phyloP scores from a whole-genome alignment of 37 sponge, comb jelly and placozoan species.

The Eunapius fragilis region DNA sequence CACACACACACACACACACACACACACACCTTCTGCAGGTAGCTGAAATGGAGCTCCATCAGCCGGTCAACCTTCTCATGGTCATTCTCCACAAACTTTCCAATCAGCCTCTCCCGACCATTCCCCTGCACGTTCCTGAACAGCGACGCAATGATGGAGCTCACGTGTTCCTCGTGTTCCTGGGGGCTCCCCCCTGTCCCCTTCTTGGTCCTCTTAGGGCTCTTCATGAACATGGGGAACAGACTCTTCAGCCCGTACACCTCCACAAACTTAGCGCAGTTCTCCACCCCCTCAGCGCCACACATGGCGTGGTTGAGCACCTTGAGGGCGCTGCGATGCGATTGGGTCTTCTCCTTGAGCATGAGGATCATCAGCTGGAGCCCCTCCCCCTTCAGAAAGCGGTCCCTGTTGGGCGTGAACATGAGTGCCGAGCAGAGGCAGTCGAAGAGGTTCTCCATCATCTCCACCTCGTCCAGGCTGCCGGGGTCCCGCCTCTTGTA shows the following conservation, averaged over 20 bases:
- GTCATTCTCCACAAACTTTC: conserved; percentile 96
- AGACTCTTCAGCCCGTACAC: conserved; percentile 90
- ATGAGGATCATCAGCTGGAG: conserved; percentile 98
- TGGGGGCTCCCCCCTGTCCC: conserved; percentile 48
- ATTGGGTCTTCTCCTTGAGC: conserved; percentile 91
- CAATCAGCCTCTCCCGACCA: conserved; percentile 62
- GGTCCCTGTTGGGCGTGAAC: conserved; percentile 82
- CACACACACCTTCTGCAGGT: conserved; percentile 51
- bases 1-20: not conserved
- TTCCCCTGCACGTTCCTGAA: conserved; percentile 63
- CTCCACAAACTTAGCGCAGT: conserved; percentile 95
- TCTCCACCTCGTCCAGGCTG: conserved; percentile 85
- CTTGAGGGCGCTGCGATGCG: conserved; percentile 82
- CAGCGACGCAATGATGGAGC: conserved; percentile 87
- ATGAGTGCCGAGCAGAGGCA: conserved; percentile 91
- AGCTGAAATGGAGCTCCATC: conserved; percentile 91
- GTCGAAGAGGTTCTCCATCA: conserved; percentile 99
- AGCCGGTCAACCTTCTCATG: conserved; percentile 93
- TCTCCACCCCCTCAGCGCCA: conserved; percentile 77
- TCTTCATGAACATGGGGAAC: conserved; percentile 97
- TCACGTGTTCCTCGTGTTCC: conserved; percentile 94
- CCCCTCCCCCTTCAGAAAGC: conserved; percentile 95
- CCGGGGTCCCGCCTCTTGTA: conserved; percentile 92
- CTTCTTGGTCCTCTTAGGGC: conserved; percentile 59
- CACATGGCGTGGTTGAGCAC: conserved; percentile 94